Percentiles rank a stretch among this genome's conserved stretches.
Conservation (phyloP, 2,113 vertebrate species). For the Trogon surrucura region DNA sequence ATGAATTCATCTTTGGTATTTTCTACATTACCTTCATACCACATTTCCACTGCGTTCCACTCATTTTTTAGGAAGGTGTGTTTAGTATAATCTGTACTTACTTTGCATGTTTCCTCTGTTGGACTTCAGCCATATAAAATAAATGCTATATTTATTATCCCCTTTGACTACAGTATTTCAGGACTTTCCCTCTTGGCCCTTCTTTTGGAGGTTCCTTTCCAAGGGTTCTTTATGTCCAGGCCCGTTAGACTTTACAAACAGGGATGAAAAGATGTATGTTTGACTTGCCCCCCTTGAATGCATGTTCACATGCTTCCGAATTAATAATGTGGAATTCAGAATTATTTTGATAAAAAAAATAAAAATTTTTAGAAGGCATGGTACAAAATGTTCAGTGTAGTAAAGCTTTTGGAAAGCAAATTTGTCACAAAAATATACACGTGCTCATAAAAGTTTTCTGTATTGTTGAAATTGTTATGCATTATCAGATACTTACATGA, state of each 20-base stretch:
- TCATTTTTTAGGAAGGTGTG: slow-evolving; percentile 39
- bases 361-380: neutral
- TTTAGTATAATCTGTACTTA: slow-evolving; percentile 50
- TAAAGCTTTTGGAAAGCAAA: neutral
- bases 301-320: neutral
- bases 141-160: slow-evolving; percentile 54
- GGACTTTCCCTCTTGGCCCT: slow-evolving; percentile 21
- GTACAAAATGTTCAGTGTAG: neutral
- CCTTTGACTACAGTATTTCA: slow-evolving; percentile 54
- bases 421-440: neutral
- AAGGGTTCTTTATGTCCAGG: slow-evolving; percentile 23
- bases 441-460: neutral
- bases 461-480: neutral
- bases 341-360: neutral
- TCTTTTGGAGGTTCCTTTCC: slow-evolving; percentile 11
- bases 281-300: neutral
- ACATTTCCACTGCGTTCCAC: slow-evolving; percentile 13
- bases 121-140: slow-evolving; percentile 56
- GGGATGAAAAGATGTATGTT: neutral
- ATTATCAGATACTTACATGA: neutral
- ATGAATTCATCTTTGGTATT: slow-evolving; percentile 13
- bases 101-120: slow-evolving; percentile 48
- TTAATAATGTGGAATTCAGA: neutral
- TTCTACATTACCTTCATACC: neutral
- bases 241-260: neutral